Evolutionary conservation across 2,888 invertebrate genomes (phyloP).

Genomic region (Furcula furcula): DNA sequence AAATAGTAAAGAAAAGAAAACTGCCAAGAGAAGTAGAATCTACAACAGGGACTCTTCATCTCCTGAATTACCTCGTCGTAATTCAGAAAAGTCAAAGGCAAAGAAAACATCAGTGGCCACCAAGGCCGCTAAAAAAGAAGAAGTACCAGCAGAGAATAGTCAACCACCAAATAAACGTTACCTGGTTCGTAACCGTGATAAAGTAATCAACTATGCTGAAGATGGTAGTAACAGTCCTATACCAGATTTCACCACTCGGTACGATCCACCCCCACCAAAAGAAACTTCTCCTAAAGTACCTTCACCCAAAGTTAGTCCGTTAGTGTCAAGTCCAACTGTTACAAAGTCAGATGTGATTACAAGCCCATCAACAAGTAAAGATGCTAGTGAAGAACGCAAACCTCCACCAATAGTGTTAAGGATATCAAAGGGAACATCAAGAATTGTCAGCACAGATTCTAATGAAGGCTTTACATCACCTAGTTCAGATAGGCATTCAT

Average conservation of each 20-base stretch:
- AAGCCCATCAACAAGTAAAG: conserved; percentile 75
- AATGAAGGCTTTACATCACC: conserved; percentile 83
- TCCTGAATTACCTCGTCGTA: conserved; percentile 70
- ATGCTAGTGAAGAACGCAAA: conserved; percentile 70
- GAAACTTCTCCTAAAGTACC: conserved; percentile 53
- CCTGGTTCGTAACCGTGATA: conserved; percentile 79
- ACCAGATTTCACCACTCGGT: conserved; percentile 64
- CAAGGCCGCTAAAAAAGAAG: conserved; percentile 73
- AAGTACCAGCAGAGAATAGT: conserved; percentile 54
- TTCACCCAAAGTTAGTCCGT: conserved; percentile 72
- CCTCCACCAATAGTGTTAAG: conserved; percentile 93
- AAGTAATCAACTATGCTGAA: conserved; percentile 84
- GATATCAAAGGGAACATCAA: conserved; percentile 90
- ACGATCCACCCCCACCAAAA: conserved; percentile 50
- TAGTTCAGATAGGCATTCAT: conserved; percentile 75
- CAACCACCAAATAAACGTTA: conserved; percentile 78
- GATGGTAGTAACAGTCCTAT: conserved; percentile 81
- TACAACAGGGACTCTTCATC: conserved; percentile 74
- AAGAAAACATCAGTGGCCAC: conserved; percentile 66
- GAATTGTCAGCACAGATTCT: conserved; percentile 84
- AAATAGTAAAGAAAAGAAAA: conserved; percentile 65
- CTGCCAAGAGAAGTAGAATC: conserved; percentile 55
- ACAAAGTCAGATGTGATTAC: conserved; percentile 61
- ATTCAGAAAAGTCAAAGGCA: conserved; percentile 65
- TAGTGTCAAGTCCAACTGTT: conserved; percentile 61